Conservation (phyloP, 2,888 invertebrate genomes). For the Kryphioiulus occultus region DNA sequence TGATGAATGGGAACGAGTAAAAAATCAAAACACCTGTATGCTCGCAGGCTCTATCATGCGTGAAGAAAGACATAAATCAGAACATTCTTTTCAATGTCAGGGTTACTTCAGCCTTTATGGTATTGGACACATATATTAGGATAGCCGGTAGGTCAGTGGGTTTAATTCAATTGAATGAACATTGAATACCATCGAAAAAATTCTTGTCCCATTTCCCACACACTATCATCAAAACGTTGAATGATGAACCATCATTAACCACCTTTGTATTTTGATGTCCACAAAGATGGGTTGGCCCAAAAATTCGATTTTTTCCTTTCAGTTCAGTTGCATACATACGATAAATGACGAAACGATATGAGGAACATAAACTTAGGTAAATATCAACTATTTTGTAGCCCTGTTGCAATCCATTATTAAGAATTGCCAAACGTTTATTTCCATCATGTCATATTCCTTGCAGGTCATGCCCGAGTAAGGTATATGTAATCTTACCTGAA, state of each 20-base stretch:
- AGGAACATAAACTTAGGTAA: neutral
- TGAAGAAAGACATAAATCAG: neutral
- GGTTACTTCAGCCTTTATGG: neutral
- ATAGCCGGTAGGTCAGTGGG: neutral
- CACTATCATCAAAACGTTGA: neutral
- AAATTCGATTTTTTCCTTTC: neutral
- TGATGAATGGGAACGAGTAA: neutral
- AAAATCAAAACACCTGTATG: neutral
- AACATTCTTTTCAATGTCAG: neutral
- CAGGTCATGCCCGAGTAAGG: too few relatives aligned
- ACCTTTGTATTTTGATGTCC: neutral
- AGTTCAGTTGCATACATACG: neutral
- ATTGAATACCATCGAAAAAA: neutral
- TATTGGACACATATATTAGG: neutral
- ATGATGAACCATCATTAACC: neutral
- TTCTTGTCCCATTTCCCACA: neutral
- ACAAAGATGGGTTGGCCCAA: neutral
- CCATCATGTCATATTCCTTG: too few relatives aligned
- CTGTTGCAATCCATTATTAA: neutral
- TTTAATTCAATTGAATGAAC: neutral
- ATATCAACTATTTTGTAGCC: neutral
- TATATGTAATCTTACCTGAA: too few relatives aligned
- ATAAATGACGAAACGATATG: neutral
- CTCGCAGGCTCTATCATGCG: neutral
- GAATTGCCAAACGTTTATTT: neutral